A percentile compares a stretch with the other conserved stretches of the same genome.
phyloP scores from a whole-genome alignment of 2,888 invertebrate species.

The Abrostola tripartita region DNA sequence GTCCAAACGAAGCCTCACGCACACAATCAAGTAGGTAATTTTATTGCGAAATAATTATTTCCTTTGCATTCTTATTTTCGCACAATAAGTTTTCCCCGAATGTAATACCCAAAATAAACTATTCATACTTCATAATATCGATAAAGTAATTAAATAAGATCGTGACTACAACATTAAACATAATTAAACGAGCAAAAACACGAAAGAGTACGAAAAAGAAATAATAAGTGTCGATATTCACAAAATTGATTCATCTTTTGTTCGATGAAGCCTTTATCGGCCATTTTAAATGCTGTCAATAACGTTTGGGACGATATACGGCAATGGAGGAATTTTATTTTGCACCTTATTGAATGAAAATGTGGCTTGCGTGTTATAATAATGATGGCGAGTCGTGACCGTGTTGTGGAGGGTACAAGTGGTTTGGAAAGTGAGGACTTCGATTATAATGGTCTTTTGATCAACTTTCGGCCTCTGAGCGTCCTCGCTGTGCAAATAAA shows the following conservation, averaged over 20 bases:
- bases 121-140: constrained; percentile 9
- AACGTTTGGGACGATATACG: constrained; percentile 36
- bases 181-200: constrained; percentile 43
- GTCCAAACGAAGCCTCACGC: constrained; percentile 24
- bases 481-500: constrained; percentile 44
- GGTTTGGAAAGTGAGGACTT: constrained; percentile 68
- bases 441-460: constrained; percentile 58
- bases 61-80: constrained; percentile 14
- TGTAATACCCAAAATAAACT: constrained; percentile 7
- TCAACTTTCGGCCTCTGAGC: constrained; percentile 33
- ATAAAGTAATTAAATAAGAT: constrained; percentile 46
- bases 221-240: constrained; percentile 57
- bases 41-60: constrained; percentile 43
- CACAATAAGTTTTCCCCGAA: constrained; percentile 26
- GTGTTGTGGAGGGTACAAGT: constrained; percentile 53
- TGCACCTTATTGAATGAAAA: constrained; percentile 59
- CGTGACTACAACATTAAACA: constrained; percentile 56
- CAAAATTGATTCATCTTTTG: constrained; percentile 72
- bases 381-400: constrained; percentile 65
- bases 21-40: constrained; percentile 25
- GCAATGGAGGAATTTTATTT: constrained; percentile 44
- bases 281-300: constrained; percentile 45
- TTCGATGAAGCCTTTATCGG: constrained; percentile 61
- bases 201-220: constrained; percentile 16
- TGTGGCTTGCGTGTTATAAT: constrained; percentile 52